phyloP scores from a whole-genome alignment of 1,140 invertebrate species.

The Oryctes rhinoceros region DNA sequence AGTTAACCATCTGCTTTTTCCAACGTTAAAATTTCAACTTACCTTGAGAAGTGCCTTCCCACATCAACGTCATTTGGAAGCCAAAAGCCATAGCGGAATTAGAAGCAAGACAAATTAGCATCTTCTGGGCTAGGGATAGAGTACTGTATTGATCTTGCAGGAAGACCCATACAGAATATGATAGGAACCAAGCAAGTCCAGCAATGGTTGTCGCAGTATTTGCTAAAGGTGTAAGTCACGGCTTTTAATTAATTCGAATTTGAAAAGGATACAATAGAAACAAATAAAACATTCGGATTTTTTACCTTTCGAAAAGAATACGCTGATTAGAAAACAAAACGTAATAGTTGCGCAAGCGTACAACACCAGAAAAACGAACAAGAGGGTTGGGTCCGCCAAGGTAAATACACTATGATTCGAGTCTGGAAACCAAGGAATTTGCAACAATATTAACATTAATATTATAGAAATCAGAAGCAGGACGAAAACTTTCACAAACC shows the following conservation, averaged over 20 bases:
- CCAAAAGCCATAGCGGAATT: conserved; percentile 83
- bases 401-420: conserved; percentile 41
- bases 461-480: conserved; percentile 70
- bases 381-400: background rate
- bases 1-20: background rate
- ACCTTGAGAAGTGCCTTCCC: conserved; percentile 72
- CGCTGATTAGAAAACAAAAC: conserved; percentile 74
- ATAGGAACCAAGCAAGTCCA: conserved; percentile 76
- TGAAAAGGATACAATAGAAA: too few species aligned
- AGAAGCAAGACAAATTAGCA: conserved; percentile 69
- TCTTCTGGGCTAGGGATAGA: conserved; percentile 64
- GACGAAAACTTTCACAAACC: conserved; percentile 79
- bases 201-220: conserved; percentile 76
- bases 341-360: conserved; percentile 69
- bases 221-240: conserved; percentile 62
- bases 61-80: conserved; percentile 71
- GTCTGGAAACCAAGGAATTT: conserved; percentile 25
- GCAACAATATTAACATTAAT: conserved; percentile 61
- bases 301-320: conserved; percentile 75
- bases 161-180: conserved; percentile 76
- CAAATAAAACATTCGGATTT: too few species aligned
- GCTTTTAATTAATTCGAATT: background rate
- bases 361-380: conserved; percentile 64
- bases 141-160: conserved; percentile 69
- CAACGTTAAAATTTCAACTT: background rate